phyloP scores from a whole-genome alignment of 2,113 vertebrate genomes.

The Bubo bubo region DNA sequence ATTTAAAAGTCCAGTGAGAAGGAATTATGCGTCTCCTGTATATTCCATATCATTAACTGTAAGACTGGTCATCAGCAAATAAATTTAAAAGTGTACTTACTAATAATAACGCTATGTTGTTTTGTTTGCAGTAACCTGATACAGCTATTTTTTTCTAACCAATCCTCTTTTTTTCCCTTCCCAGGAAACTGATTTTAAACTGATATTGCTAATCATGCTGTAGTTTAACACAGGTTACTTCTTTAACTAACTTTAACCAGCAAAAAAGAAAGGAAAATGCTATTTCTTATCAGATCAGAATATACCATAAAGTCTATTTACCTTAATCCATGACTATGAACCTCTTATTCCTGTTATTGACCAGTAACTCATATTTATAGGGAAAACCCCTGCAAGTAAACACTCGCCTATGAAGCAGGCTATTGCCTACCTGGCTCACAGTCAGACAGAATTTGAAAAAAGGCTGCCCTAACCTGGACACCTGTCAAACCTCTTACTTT shows the following conservation, averaged over 20 bases:
- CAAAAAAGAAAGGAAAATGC: background rate
- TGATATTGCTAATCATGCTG: background rate
- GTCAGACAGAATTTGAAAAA: background rate
- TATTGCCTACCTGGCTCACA: background rate
- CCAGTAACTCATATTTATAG: background rate
- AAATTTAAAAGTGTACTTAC: background rate
- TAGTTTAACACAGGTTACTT: background rate
- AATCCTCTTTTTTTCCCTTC: background rate
- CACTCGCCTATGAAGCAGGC: accelerated
- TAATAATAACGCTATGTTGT: accelerated
- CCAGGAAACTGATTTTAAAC: background rate
- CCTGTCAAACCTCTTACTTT: background rate
- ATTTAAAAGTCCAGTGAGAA: background rate
- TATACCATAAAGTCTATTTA: background rate
- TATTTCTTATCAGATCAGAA: background rate
- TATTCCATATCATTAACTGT: background rate
- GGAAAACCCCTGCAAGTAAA: background rate
- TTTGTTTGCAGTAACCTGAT: background rate
- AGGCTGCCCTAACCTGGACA: background rate
- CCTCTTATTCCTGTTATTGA: background rate
- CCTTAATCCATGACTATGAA: background rate
- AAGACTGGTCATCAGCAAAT: background rate
- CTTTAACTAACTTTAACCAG: background rate
- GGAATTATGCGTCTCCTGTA: background rate
- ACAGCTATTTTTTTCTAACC: background rate